Evolutionary conservation across 37 sponge, comb jelly and placozoan genomes (phyloP).

Genomic region (Spongilla lacustris): DNA sequence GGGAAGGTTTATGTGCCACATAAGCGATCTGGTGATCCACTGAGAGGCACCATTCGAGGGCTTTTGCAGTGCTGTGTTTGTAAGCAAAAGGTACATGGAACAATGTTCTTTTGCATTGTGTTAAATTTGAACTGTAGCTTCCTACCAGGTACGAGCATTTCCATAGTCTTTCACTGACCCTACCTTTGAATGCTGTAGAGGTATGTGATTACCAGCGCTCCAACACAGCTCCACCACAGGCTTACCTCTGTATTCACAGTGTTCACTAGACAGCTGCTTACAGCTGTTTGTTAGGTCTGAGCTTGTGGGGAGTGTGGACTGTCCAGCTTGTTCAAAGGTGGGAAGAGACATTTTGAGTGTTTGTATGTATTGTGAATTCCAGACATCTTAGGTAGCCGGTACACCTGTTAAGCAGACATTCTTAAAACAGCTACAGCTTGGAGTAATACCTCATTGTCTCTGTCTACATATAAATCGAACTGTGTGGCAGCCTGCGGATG

Average conservation of each 20-base stretch:
- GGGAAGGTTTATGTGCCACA: too few relatives aligned
- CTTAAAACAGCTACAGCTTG: constrained; percentile 48
- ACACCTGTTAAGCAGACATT: constrained; percentile 12
- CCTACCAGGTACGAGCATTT: constrained; percentile 64
- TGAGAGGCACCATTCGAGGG: too few relatives aligned
- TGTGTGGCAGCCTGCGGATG: constrained; percentile 42
- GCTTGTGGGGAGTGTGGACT: constrained; percentile 57
- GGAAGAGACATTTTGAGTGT: background rate
- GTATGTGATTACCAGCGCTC: too few relatives aligned
- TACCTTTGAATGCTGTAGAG: background rate
- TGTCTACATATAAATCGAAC: constrained; percentile 80
- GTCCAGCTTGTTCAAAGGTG: constrained; percentile 60
- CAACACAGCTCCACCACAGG: too few relatives aligned
- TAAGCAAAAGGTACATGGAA: too few relatives aligned
- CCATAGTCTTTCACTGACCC: constrained; percentile 73
- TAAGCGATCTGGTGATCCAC: too few relatives aligned
- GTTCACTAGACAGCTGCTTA: constrained; percentile 61
- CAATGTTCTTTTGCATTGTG: background rate
- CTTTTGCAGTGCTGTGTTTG: too few relatives aligned
- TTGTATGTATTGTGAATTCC: too few relatives aligned
- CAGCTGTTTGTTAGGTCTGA: constrained; percentile 55
- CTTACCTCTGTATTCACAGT: too few relatives aligned
- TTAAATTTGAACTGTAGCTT: constrained; percentile 17
- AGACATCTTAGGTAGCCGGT: constrained; percentile 15
- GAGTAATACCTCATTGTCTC: constrained; percentile 66